These are phyloP conservation scores for Mythimna ferrago DNA, from an alignment of 2,888 invertebrate genomes.

Conservation along the genomic window DNA sequence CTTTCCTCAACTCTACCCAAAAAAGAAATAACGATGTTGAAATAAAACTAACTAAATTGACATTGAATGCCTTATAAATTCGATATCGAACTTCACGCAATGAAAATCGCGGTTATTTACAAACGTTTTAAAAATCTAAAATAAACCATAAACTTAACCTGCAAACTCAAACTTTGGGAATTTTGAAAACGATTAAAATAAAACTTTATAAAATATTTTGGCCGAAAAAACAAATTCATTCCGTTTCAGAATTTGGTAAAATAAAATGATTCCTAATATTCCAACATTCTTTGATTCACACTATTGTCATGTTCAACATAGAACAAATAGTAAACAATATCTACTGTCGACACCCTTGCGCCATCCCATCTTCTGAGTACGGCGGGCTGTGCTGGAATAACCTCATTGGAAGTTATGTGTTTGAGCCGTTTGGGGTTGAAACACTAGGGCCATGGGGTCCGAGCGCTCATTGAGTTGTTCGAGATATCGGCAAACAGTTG, in stretches of 20 bases:
- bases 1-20: constrained; percentile 20
- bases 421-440: too few species aligned
- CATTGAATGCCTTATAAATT: constrained; percentile 65
- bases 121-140: constrained; percentile 18
- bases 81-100: constrained; percentile 46
- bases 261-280: constrained; percentile 7
- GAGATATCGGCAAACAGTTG: too few species aligned
- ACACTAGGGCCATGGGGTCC: too few species aligned
- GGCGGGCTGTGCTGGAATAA: too few species aligned
- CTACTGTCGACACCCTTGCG: not conserved
- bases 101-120: constrained; percentile 34
- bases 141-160: constrained; percentile 14
- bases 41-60: constrained; percentile 50
- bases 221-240: constrained; percentile 18
- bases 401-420: too few species aligned
- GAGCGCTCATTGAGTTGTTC: too few species aligned
- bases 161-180: constrained; percentile 27
- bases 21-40: constrained; percentile 31
- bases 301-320: constrained; percentile 22
- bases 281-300: constrained; percentile 32
- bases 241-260: constrained; percentile 20
- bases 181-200: constrained; percentile 21
- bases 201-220: constrained; percentile 29
- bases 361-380: too few species aligned
- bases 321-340: not conserved